A percentile compares a stretch with the other conserved stretches of the same genome.
phyloP scores from a whole-genome alignment of 92 coral and sea anemone species.

The Zoanthus sansibaricus region DNA sequence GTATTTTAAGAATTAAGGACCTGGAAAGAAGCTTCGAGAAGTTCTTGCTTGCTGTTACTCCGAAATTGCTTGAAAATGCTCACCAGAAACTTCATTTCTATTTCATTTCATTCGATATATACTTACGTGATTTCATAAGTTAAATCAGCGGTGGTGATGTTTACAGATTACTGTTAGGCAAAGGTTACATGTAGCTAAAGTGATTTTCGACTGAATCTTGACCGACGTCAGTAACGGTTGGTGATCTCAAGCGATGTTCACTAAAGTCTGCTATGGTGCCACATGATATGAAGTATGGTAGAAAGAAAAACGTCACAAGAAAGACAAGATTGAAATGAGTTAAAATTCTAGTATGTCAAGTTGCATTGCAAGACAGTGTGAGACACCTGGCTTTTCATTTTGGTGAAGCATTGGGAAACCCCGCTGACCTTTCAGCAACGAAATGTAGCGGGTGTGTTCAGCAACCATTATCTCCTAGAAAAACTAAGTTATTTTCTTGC shows the following conservation, averaged over 20 bases:
- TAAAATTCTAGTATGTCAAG: background rate
- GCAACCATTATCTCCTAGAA: background rate
- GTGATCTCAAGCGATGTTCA: background rate
- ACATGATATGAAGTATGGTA: background rate
- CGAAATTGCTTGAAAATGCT: background rate
- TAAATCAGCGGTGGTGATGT: background rate
- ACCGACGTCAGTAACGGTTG: background rate
- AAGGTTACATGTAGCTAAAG: background rate
- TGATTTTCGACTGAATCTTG: too few species aligned
- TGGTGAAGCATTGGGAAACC: background rate
- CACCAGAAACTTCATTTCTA: background rate
- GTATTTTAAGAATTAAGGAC: background rate
- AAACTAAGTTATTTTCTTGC: background rate
- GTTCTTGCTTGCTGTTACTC: background rate
- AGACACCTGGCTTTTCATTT: slow-evolving; percentile 21
- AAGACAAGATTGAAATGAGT: background rate
- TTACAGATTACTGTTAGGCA: background rate
- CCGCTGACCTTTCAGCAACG: slow-evolving; percentile 10
- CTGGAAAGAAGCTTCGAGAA: background rate
- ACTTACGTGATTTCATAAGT: background rate
- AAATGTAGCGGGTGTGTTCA: slow-evolving; percentile 29
- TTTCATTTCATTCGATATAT: background rate
- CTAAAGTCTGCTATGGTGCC: background rate
- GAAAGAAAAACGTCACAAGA: background rate
- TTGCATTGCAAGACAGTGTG: background rate